Evolutionary conservation across 2,113 vertebrate genomes (phyloP), one percentile per base, ranked within the genome.

Genomic region (Sinocyclocheilus grahami): DNA sequence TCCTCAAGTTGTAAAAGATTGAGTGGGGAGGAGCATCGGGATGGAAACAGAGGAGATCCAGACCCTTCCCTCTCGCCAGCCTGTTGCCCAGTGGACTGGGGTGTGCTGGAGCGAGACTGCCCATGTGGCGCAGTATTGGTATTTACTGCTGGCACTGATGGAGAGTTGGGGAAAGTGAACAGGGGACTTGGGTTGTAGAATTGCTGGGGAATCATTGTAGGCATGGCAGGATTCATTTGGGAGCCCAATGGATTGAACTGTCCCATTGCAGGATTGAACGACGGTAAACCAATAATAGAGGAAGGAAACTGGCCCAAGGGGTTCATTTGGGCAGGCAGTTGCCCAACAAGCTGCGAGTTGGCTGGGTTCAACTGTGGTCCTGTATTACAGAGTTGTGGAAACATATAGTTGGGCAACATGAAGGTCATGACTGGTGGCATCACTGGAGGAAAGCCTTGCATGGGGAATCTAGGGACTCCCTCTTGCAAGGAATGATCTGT

Each of bases 1-100:
- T 97, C 97, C 85, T 98, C 97, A 78, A 98, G 93, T 92, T 98
- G 97, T 84, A 98, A 89, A 85, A 98, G 87, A 90, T 98, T 96
- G 62, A 98, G 95, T 0, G 97, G 97, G 24, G 97, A 98, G 87
- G 96, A 97, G 93, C 96, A 98, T 14, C 96, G 91, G 0, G 97
- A 98, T 86, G 96, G 95, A 91, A 97, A 97, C 20, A 97, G 94
- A 5, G 95, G 96, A 3, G 95, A 96, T 71, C 93, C 92, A 0
- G 92, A 88, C 0, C 87, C 91, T 55, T 93, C 95, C 0, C 86
- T 91, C 7, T 95, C 92, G 0, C 85, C 91, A 0, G 91, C 92
- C 0, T 87, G 91, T 83, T 95, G 96, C 20, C 90, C 94, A 55
- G 88, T 92, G 24, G 94, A 95, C 62, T 91, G 92, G 0, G 95